Evolutionary conservation across 2,888 invertebrate species (phyloP), one percentile per base, ranked within the genome.

Genomic region (Drosophila lacicola): DNA sequence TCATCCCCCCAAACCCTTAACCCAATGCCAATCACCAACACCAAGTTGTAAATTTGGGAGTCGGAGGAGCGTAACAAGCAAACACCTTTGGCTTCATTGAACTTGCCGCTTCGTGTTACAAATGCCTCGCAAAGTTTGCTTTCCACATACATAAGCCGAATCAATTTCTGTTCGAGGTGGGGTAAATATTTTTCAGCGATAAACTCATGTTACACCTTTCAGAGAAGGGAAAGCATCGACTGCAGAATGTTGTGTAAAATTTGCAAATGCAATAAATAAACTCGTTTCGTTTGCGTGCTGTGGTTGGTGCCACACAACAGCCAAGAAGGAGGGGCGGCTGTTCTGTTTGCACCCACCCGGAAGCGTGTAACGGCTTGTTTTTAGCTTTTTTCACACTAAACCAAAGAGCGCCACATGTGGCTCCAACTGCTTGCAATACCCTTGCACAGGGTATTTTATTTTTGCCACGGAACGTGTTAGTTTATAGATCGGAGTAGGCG

Each of bases 251-350:
- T 88, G 86, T 88, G 88, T 83, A 88, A 85, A 83, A 83, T 85
- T 85, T 86, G 89, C 81, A 88, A 80, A 88, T 88, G 89, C 87
- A 85, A 87, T 87, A 87, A 89, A 87, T 87, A 89, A 87, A 75
- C 89, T 87, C 88, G 86, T 88, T 87, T 85, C 78, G 86, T 53
- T 69, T 71, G 79, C 68, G 68, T 79, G 80, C 63, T 74, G 60
- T 58, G 74, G 69, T 73, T 61, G 61, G 13, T 41, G 55, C 55
- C 21, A 44, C 39, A 29, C 19, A 42, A 41, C 36, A 34, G 4
- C 11, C 14, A 9, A 13, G 60, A 8, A 50, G 4, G 50, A 14
- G 17, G 4, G 14, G 10, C 11, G 47, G 14, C 55, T 55, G 13
- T 37, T 21, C 45, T 61, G 67, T 64, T 76, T 71, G 70, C 66